Percentiles rank a stretch among this genome's conserved stretches.
Conservation (phyloP, 1,140 invertebrate species). For the Philaenus spumarius region DNA sequence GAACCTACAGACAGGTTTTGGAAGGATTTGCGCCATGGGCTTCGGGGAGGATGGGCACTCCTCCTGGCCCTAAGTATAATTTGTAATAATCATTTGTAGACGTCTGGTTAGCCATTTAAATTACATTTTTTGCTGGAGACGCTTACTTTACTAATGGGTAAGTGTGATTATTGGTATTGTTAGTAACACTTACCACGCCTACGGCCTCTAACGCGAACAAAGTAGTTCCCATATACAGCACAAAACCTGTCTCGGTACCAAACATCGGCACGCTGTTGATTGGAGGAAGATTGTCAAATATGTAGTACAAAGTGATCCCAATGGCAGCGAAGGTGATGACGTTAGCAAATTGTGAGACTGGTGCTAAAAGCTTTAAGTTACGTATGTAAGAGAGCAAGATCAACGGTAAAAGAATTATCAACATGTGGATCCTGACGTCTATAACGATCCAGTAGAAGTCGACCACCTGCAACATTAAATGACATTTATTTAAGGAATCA, state of each 20-base stretch:
- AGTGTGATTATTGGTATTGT: too few species aligned
- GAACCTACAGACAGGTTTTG: too few species aligned
- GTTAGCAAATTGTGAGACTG: conserved; percentile 76
- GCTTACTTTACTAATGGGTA: too few species aligned
- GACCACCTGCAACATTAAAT: conserved; percentile 36
- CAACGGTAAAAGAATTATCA: conserved; percentile 58
- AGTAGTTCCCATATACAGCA: conserved; percentile 78
- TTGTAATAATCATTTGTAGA: too few species aligned
- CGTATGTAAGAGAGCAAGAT: conserved; percentile 64
- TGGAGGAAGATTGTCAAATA: conserved; percentile 53
- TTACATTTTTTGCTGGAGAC: too few species aligned
- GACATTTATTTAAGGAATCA: not conserved
- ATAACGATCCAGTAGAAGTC: conserved; percentile 39
- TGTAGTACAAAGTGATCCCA: conserved; percentile 59
- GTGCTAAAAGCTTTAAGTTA: conserved; percentile 70
- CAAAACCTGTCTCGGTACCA: conserved; percentile 49
- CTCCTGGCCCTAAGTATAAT: too few species aligned
- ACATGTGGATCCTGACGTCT: conserved; percentile 46
- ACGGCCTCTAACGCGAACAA: conserved; percentile 88
- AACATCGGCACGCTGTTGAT: conserved; percentile 48
- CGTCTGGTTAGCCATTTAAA: too few species aligned
- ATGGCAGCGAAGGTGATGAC: conserved; percentile 61
- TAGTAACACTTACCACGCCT: conserved; percentile 73
- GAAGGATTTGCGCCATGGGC: too few species aligned
- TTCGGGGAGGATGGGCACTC: too few species aligned